Evolutionary conservation across 1,140 invertebrate species (phyloP), one percentile per base, ranked within the genome.

Genomic region (Panulirus ornatus): DNA sequence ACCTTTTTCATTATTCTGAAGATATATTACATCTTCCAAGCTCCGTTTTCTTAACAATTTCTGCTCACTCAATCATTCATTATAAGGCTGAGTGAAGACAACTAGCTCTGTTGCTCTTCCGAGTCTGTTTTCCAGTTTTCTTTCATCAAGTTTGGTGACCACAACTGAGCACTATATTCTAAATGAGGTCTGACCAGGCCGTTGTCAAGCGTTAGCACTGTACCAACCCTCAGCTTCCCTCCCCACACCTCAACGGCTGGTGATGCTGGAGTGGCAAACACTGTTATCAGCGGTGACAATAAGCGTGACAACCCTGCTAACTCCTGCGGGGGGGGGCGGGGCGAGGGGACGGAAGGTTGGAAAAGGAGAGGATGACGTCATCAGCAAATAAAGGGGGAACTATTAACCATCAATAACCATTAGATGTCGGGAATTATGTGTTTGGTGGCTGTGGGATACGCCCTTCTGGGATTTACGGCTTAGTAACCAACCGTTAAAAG

Each of bases 391-490:
- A 66, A 66, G 58, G 58, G 58, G 19, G 54, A 22, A 66, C 58
- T 30, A 66, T 66, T 30, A 66, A 66, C 58, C 58, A 66, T 66
- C 58, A 66, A 66, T 66, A 66, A 66, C 58, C 58, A 66, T 66
- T 66, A 66, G n/a, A n/a, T 66, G 58, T 66, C 58, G 27, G 30
- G 58, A 66, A 66, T 66, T 66, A 66, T 66, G 58, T 66, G 58
- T 66, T 66, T 66, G 58, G 58, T 66, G 58, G 58, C n/a, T n/a
- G 27, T 66, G 58, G 58, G 27, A 11, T 30, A 30, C 58, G 58
- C 58, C 58, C 58, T 22, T 66, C 58, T 66, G 58, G 58, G 58
- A 66, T 66, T 66, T 66, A 66, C 30, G n/a, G 58, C 30, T 8
- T 30, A 27, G n/a, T 66, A 66, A 66, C 16, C 27, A 8, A 66